Percentiles rank a stretch among this genome's conserved stretches.
Conservation (phyloP, 2,113 vertebrate genomes). For the Anolis carolinensis region DNA sequence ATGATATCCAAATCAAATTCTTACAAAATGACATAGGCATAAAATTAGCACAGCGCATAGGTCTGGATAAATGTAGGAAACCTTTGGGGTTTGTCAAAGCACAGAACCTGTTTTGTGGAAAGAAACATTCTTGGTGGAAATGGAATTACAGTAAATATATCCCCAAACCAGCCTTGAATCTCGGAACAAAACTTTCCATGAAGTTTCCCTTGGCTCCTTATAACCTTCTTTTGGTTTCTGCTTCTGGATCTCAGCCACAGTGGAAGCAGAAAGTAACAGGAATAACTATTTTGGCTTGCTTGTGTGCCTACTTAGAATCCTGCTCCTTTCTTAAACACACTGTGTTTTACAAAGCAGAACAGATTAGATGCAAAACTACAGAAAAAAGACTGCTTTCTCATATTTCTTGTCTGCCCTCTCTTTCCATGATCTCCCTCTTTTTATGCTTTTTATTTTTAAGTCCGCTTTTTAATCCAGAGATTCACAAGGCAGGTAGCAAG, state of each 20-base stretch:
- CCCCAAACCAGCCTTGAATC: background rate
- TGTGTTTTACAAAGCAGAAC: background rate
- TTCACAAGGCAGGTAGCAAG: background rate
- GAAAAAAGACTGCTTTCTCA: background rate
- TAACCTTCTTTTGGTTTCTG: conserved; percentile 21
- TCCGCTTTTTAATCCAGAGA: background rate
- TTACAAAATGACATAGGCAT: background rate
- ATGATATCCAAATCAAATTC: background rate
- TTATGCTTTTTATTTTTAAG: background rate
- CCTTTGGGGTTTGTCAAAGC: background rate
- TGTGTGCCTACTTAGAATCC: background rate
- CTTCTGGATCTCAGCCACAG: conserved; percentile 51
- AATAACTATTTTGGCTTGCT: background rate
- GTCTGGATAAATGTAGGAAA: background rate
- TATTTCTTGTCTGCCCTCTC: background rate
- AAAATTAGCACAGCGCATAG: background rate
- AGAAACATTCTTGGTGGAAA: background rate
- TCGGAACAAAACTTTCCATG: background rate
- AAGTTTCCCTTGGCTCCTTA: conserved; percentile 35
- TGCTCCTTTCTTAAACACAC: background rate
- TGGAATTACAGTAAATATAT: fast-evolving
- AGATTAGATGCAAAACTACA: background rate
- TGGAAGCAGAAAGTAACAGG: conserved; percentile 38
- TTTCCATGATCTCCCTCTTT: background rate
- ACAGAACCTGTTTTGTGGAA: background rate